Evolutionary conservation across 2,797 vertebrate genomes (phyloP).

Genomic region (Acrocephalus scirpaceus): DNA sequence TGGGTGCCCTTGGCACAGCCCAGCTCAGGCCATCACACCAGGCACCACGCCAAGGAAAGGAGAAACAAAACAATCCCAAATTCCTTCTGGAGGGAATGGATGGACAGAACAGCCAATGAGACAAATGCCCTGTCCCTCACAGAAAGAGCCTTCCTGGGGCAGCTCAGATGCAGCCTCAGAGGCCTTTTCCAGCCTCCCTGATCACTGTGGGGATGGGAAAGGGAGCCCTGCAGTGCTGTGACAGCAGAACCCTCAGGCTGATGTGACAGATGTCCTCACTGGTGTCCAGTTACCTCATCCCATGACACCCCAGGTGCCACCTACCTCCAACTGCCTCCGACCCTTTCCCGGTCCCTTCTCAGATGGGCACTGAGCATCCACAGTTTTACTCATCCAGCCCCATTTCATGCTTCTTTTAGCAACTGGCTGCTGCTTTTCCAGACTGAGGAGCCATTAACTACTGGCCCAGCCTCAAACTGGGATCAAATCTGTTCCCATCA

Average conservation of each 20-base stretch:
- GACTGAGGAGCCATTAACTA: conserved; percentile 57
- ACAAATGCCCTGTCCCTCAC: neutral
- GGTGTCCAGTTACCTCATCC: neutral
- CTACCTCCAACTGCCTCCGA: conserved; percentile 47
- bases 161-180: neutral
- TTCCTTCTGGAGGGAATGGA: neutral
- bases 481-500: conserved; percentile 51
- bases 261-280: neutral
- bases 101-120: neutral
- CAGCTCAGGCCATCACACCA: neutral
- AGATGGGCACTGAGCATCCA: conserved; percentile 51
- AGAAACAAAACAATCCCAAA: neutral
- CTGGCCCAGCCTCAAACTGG: conserved; percentile 55
- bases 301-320: conserved; percentile 56
- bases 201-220: neutral
- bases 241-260: neutral
- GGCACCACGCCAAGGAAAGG: neutral
- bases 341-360: conserved; percentile 42
- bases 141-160: neutral
- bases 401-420: conserved; percentile 47
- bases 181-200: neutral
- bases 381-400: conserved; percentile 52
- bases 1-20: neutral
- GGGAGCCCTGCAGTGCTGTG: neutral
- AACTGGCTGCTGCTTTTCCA: conserved; percentile 62